A percentile compares a stretch with the other conserved stretches of the same genome.
These are phyloP conservation scores for Zeugodacus cucurbitae DNA, from an alignment of 1,140 invertebrate species.

Conservation along the genomic window DNA sequence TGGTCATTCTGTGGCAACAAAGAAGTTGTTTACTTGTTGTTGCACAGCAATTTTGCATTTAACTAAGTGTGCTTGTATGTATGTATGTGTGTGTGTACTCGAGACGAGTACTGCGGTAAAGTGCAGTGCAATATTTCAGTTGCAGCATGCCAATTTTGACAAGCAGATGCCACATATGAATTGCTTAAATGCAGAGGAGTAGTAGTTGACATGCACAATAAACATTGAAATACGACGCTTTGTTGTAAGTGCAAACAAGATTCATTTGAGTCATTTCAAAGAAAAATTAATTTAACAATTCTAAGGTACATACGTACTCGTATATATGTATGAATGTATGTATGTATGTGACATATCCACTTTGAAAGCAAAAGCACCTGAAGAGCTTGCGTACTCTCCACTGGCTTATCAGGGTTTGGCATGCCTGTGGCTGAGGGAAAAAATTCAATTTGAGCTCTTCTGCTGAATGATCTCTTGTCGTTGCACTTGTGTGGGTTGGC, in stretches of 20 bases:
- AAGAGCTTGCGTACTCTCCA: not conserved
- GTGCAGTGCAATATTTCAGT: constrained; percentile 13
- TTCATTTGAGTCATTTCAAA: constrained; percentile 2
- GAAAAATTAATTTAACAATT: constrained; percentile 15
- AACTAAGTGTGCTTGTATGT: not conserved
- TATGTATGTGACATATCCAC: not conserved
- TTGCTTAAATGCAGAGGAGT: not conserved
- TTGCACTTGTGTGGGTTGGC: not conserved
- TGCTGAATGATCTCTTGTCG: not conserved
- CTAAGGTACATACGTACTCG: not conserved
- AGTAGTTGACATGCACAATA: not conserved
- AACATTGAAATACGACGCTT: not conserved
- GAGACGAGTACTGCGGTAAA: not conserved
- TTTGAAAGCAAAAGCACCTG: not conserved
- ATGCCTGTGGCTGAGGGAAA: not conserved
- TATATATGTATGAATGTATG: not conserved
- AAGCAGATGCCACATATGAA: constrained; percentile 4
- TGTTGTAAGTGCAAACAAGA: constrained; percentile 4
- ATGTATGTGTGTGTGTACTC: not conserved
- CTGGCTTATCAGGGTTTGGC: not conserved
- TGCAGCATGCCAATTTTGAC: not conserved
- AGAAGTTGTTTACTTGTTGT: not conserved
- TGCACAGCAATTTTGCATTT: not conserved
- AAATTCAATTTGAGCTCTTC: not conserved
- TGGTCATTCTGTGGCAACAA: not conserved